Conservation (phyloP, 2,888 invertebrate genomes). For the Parnassius glacialis region DNA sequence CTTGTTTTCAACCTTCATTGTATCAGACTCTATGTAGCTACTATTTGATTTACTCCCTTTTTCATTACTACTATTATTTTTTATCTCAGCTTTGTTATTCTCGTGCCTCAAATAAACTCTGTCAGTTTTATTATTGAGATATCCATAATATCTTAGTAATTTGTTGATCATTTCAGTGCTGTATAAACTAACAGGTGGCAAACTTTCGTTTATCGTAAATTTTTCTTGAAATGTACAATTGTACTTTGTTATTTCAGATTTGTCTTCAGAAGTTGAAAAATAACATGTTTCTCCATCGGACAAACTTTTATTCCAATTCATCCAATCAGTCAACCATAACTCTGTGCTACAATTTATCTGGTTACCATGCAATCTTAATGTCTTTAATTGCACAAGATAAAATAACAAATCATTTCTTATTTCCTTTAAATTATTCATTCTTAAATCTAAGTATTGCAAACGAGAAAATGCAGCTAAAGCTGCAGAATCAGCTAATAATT, state of each 20-base stretch:
- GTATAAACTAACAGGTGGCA: slow-evolving; percentile 74
- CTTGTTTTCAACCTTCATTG: slow-evolving; percentile 17
- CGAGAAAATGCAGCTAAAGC: slow-evolving; percentile 86
- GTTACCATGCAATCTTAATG: slow-evolving; percentile 85
- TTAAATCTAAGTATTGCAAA: slow-evolving; percentile 86
- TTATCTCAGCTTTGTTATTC: slow-evolving; percentile 39
- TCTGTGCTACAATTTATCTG: slow-evolving; percentile 85
- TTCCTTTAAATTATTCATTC: slow-evolving; percentile 81
- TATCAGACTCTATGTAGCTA: slow-evolving; percentile 29
- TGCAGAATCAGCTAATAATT: slow-evolving; percentile 86
- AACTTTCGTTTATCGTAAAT: slow-evolving; percentile 73
- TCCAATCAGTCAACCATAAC: slow-evolving; percentile 85
- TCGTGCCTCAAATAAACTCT: slow-evolving; percentile 48
- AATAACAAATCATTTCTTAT: slow-evolving; percentile 84
- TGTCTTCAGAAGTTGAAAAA: slow-evolving; percentile 67
- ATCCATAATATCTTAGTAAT: slow-evolving; percentile 70
- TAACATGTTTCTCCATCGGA: slow-evolving; percentile 67
- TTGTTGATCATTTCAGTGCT: slow-evolving; percentile 78
- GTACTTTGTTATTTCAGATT: slow-evolving; percentile 68
- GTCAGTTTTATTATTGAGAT: slow-evolving; percentile 71
- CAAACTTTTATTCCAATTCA: slow-evolving; percentile 74
- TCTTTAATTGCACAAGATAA: slow-evolving; percentile 85
- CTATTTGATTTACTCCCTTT: slow-evolving; percentile 39
- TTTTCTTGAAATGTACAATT: slow-evolving; percentile 76
- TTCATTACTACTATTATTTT: slow-evolving; percentile 34